A percentile compares a stretch with the other conserved stretches of the same genome.
These are phyloP conservation scores for Camelus dromedarius DNA, from an alignment of 2,113 vertebrate genomes.

Conservation along the genomic window DNA sequence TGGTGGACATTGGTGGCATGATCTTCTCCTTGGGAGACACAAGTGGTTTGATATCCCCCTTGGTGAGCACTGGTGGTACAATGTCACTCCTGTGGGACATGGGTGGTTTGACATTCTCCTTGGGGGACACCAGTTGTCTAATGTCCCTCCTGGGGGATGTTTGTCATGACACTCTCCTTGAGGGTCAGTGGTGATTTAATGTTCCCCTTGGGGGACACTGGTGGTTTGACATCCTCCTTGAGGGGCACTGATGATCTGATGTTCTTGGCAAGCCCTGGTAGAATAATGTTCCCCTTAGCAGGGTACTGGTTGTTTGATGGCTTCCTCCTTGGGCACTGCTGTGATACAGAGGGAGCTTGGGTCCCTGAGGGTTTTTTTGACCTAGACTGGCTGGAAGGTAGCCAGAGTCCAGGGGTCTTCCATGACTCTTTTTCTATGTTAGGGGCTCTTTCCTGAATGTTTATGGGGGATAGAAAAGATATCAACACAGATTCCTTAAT, in stretches of 20 bases:
- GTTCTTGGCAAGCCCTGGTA: not conserved
- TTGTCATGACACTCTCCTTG: too few relatives aligned
- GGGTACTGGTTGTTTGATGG: not conserved
- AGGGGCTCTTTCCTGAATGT: not conserved
- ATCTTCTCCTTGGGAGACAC: not conserved
- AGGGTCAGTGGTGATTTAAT: too few relatives aligned
- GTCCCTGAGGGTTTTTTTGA: not conserved
- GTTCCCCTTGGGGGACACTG: too few relatives aligned
- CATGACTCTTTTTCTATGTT: not conserved
- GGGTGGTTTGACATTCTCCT: too few relatives aligned
- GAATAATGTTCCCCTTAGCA: not conserved
- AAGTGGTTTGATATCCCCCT: not conserved
- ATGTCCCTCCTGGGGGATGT: too few relatives aligned
- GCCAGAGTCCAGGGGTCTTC: not conserved
- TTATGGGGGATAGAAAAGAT: not conserved
- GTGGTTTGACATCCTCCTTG: not conserved
- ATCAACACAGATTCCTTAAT: not conserved
- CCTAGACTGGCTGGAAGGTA: not conserved
- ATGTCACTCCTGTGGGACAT: too few relatives aligned
- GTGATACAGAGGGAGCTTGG: not conserved
- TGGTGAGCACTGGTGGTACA: not conserved
- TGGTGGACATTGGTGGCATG: not conserved
- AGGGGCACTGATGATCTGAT: not conserved
- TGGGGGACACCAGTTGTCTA: too few relatives aligned
- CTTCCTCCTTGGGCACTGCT: not conserved